phyloP scores from a whole-genome alignment of 1,140 invertebrate species.

The Contarinia nasturtii region DNA sequence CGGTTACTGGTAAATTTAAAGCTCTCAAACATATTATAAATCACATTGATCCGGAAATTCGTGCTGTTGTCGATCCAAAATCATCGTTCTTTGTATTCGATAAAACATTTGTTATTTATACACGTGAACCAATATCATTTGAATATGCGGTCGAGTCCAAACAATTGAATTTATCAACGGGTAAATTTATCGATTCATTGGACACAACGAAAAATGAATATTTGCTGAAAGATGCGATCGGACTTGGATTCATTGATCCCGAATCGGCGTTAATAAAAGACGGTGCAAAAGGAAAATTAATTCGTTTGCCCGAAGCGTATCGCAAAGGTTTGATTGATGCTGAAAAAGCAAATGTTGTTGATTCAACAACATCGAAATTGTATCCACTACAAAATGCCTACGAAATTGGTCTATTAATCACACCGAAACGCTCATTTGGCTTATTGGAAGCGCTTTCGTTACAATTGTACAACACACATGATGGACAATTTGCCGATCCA shows the following conservation, averaged over 20 bases:
- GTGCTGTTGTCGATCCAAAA: conserved; percentile 33
- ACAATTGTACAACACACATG: conserved; percentile 61
- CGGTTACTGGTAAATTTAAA: conserved; percentile 50
- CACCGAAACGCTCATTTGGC: conserved; percentile 52
- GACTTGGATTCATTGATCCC: conserved; percentile 65
- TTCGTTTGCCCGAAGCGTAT: conserved; percentile 71
- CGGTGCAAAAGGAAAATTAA: conserved; percentile 54
- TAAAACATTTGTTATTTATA: conserved; percentile 46
- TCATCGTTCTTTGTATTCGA: conserved; percentile 53
- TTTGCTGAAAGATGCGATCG: conserved; percentile 69
- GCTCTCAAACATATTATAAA: conserved; percentile 48
- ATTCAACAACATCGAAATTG: conserved; percentile 63
- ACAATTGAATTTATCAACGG: conserved; percentile 47
- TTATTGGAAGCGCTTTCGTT: conserved; percentile 67
- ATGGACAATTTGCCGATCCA: conserved; percentile 60
- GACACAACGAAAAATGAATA: conserved; percentile 19
- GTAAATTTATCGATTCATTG: conserved; percentile 50
- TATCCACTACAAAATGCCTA: conserved; percentile 50
- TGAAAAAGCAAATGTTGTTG: conserved; percentile 65
- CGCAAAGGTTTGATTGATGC: conserved; percentile 70
- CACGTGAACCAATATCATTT: conserved; percentile 51
- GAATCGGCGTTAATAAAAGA: conserved; percentile 78
- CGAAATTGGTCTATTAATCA: conserved; percentile 54
- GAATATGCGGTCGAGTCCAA: conserved; percentile 55
- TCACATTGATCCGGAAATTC: conserved; percentile 44